Percentiles rank a stretch among this genome's conserved stretches.
Evolutionary conservation across 2,113 vertebrate genomes (phyloP).

Genomic region (Zosterops pallidus): DNA sequence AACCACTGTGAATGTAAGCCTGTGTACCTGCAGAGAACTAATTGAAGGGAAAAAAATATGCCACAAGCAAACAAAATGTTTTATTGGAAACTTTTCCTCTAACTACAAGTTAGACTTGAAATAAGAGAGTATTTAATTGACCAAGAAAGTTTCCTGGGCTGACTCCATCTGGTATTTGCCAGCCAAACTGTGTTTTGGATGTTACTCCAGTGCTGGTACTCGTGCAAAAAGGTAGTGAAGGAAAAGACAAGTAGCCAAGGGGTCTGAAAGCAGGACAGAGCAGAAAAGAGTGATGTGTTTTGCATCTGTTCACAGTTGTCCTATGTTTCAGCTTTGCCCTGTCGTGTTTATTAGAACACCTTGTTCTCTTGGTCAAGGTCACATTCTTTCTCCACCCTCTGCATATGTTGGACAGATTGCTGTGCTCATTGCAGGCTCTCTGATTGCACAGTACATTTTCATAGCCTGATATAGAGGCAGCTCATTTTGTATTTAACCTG

Average conservation of each 20-base stretch:
- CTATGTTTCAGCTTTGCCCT: background rate
- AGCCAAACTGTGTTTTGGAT: conserved; percentile 29
- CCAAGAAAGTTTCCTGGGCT: background rate
- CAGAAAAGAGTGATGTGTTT: background rate
- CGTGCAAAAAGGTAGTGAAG: background rate
- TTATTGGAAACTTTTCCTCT: background rate
- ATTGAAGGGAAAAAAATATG: background rate
- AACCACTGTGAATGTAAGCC: background rate
- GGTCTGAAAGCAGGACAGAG: background rate
- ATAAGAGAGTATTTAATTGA: background rate
- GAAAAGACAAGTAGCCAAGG: background rate
- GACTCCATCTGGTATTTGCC: background rate
- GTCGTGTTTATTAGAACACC: conserved; percentile 43
- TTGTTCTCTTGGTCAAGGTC: conserved; percentile 46
- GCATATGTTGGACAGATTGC: background rate
- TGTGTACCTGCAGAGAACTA: background rate
- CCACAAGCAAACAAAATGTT: background rate
- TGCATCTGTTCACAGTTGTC: background rate
- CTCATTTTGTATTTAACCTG: background rate
- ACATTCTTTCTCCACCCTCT: conserved; percentile 35
- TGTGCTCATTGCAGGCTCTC: background rate
- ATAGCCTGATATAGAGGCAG: accelerated
- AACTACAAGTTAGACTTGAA: background rate
- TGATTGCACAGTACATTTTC: background rate
- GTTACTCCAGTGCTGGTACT: background rate